Conservation (phyloP, 2,888 invertebrate species). For the Drosophila lacicola region DNA sequence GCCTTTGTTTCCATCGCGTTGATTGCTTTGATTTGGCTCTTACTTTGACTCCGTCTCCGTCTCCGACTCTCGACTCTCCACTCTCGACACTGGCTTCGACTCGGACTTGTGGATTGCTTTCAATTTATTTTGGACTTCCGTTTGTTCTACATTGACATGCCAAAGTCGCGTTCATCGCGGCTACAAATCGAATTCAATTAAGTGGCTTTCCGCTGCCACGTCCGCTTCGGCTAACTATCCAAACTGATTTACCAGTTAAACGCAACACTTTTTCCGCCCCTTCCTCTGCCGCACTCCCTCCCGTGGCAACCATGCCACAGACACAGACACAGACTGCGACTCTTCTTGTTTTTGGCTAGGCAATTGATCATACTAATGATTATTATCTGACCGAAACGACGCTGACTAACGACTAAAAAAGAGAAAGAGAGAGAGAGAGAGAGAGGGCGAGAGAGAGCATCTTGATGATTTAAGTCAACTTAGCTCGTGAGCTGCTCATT, state of each 20-base stretch:
- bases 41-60: conserved; percentile 10
- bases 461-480: conserved; percentile 76
- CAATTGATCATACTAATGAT: conserved; percentile 78
- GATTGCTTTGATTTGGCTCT: conserved; percentile 68
- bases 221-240: conserved; percentile 55
- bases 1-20: conserved; percentile 54
- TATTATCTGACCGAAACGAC: conserved; percentile 64
- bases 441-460: conserved; percentile 2
- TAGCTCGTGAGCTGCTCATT: conserved; percentile 59
- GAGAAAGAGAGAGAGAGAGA: neutral
- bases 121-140: conserved; percentile 77
- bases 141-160: conserved; percentile 76
- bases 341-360: conserved; percentile 24
- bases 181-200: conserved; percentile 78
- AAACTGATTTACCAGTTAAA: conserved; percentile 78
- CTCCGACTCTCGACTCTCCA: no score
- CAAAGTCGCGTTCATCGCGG: conserved; percentile 44
- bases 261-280: conserved; percentile 71
- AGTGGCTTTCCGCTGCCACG: conserved; percentile 77
- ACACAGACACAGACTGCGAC: neutral
- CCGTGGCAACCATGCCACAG: neutral
- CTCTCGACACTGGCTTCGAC: conserved; percentile 6
- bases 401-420: conserved; percentile 40
- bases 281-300: neutral
- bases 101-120: conserved; percentile 61